Evolutionary conservation across 1,140 invertebrate species (phyloP).

Genomic region (Akabosia matsudoensis): DNA sequence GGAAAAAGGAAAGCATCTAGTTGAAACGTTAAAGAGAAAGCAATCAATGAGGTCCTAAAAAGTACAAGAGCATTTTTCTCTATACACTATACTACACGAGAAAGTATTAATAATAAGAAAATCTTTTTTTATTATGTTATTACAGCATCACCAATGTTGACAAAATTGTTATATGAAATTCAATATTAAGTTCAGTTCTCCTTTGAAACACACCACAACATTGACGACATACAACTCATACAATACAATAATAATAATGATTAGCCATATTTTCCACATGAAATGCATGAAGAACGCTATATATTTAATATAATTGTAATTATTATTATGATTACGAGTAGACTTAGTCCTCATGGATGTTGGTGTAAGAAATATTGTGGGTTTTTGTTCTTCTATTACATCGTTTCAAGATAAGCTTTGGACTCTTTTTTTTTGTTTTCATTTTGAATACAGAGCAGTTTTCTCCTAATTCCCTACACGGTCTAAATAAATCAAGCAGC

Average conservation of each 20-base stretch:
- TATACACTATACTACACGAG: no score
- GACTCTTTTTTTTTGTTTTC: conserved; percentile 1
- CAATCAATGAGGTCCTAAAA: no score
- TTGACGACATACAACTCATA: conserved; percentile 25
- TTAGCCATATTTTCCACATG: conserved; percentile 20
- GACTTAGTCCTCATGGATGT: conserved; percentile 23
- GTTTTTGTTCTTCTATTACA: not conserved
- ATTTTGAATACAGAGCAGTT: no score
- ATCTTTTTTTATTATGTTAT: conserved; percentile 23
- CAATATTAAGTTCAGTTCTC: conserved; percentile 24
- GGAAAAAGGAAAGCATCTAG: no score
- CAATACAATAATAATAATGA: conserved; percentile 25
- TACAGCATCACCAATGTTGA: conserved; percentile 24
- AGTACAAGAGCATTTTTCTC: no score
- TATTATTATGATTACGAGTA: conserved; percentile 23
- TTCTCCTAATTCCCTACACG: no score
- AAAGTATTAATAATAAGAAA: conserved; percentile 14
- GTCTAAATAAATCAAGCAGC: not conserved
- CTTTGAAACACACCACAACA: conserved; percentile 22
- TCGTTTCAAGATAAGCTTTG: not conserved
- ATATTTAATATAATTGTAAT: conserved; percentile 14
- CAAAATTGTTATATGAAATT: conserved; percentile 25
- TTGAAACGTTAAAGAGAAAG: no score
- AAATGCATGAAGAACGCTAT: conserved; percentile 24
- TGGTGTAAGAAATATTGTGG: no score